These are phyloP conservation scores for Macroglossus sobrinus DNA, from an alignment of 2,113 vertebrate species.

Conservation along the genomic window DNA sequence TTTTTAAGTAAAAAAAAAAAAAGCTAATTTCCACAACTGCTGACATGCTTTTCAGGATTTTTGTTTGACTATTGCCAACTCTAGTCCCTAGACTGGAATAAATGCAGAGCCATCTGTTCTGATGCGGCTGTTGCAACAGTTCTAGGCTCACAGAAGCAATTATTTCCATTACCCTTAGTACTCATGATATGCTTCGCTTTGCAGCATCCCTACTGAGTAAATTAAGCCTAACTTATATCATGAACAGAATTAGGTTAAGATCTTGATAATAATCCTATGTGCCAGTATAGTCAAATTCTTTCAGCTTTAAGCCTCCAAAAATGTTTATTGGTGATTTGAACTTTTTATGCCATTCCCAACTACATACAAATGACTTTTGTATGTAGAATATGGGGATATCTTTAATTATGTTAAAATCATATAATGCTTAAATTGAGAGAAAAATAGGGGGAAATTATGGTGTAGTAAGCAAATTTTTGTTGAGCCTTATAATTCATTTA, in stretches of 20 bases:
- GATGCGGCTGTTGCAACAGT: fast-evolving
- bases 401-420: neutral
- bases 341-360: neutral
- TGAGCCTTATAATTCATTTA: neutral
- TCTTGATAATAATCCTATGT: neutral
- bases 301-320: neutral
- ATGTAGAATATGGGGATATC: neutral
- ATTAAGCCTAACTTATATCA: neutral
- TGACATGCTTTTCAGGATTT: constrained; percentile 66
- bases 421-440: neutral
- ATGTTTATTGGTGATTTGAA: neutral
- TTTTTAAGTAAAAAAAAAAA: constrained; percentile 42
- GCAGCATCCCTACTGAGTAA: constrained; percentile 1
- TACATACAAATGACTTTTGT: neutral
- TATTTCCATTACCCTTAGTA: constrained; percentile 2
- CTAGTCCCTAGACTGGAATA: constrained; percentile 58
- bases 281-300: neutral
- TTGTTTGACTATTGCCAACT: constrained; percentile 63
- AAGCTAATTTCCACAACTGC: constrained; percentile 53
- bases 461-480: neutral
- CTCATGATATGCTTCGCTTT: neutral
- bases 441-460: neutral
- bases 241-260: constrained; percentile 45
- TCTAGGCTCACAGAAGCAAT: constrained; percentile 24
- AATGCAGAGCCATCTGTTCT: constrained; percentile 57